Base-by-base conservation (phyloP, 2,888 invertebrate species). In the Caenorhabditis sp. region DNA sequence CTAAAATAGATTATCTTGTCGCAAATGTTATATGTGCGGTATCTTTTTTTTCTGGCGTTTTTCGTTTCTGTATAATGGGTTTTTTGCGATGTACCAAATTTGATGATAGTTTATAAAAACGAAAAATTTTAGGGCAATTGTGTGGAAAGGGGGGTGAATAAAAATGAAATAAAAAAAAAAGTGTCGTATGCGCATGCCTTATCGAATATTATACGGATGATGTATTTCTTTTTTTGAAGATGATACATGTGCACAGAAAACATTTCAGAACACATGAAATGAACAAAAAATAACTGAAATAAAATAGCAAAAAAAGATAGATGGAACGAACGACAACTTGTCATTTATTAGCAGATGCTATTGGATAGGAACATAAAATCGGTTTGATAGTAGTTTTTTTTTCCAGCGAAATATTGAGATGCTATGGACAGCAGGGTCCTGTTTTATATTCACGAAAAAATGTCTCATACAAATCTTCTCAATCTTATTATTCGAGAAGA, bases 181-280 rank as follows among this genome's bases (percentile, higher is more conserved):
- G 43, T 43, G 43, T 43, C 43, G 43, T 17, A 14, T 43, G 43
- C 43, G 43, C 43, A 43, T 43, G 43, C 43, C 43, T 51, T 23
- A 51, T 51, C 51, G 51, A 51, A 51, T 51, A 23, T 51, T 51
- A 51, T 23, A 51, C 23, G 51, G 51, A 51, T 51, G 51, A 51
- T 51, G 21, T 23, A 51, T 51, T 51, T 23, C 23, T 23, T 51
- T 23, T n/a, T 51, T 12, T 23, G n/a, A 51, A 21, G 23, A 51
- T 51, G 43, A 43, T 43, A 43, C 43, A 43, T 43, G 43, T 43
- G 43, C 43, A 17, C 43, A 10, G 31, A 31, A 31, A 43, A 43
- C 43, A 43, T 43, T 43, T 43, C 14, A 43, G 43, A 17, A 43
- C 43, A 43, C 43, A 43, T 43, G 43, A 43, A 43, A 43, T 43